A percentile compares a stretch with the other conserved stretches of the same genome.
Evolutionary conservation across 2,113 vertebrate genomes (phyloP).

Genomic region (Bagarius yarrelli): DNA sequence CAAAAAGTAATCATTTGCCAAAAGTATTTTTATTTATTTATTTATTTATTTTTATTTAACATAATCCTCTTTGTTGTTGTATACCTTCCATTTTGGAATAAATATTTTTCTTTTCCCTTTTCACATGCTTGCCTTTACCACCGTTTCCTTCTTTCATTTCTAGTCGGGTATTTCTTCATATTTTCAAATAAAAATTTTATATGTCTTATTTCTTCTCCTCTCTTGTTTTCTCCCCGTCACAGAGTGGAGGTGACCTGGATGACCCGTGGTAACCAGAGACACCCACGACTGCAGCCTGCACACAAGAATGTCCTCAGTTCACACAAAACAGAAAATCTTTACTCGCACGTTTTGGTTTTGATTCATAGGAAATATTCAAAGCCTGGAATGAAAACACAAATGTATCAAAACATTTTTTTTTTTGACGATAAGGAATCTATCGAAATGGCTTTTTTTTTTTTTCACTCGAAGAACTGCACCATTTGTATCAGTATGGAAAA

Average conservation of each 20-base stretch:
- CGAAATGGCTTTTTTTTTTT: constrained; percentile 65
- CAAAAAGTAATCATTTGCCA: too few relatives aligned
- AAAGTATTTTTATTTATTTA: too few relatives aligned
- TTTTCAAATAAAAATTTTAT: background rate
- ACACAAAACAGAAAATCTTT: constrained; percentile 78
- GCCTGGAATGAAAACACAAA: constrained; percentile 47
- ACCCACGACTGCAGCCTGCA: constrained; percentile 51
- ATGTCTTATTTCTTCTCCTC: constrained; percentile 64
- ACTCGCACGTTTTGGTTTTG: constrained; percentile 71
- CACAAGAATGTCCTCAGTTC: constrained; percentile 79
- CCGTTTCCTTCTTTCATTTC: constrained; percentile 19
- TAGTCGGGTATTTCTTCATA: constrained; percentile 29
- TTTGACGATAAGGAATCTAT: constrained; percentile 81
- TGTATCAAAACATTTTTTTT: constrained; percentile 62
- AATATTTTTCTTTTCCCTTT: background rate
- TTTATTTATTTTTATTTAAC: too few relatives aligned
- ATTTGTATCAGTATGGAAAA: constrained; percentile 67
- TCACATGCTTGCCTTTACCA: background rate
- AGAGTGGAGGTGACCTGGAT: constrained; percentile 96
- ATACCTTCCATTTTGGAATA: background rate
- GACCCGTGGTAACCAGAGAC: constrained; percentile 92
- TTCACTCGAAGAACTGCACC: constrained; percentile 62
- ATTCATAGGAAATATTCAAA: constrained; percentile 57
- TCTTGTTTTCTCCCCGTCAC: constrained; percentile 68
- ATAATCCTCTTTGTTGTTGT: constrained; percentile 6